Base-by-base conservation (phyloP, 2,113 vertebrate genomes). In the Zosterops borbonicus region DNA sequence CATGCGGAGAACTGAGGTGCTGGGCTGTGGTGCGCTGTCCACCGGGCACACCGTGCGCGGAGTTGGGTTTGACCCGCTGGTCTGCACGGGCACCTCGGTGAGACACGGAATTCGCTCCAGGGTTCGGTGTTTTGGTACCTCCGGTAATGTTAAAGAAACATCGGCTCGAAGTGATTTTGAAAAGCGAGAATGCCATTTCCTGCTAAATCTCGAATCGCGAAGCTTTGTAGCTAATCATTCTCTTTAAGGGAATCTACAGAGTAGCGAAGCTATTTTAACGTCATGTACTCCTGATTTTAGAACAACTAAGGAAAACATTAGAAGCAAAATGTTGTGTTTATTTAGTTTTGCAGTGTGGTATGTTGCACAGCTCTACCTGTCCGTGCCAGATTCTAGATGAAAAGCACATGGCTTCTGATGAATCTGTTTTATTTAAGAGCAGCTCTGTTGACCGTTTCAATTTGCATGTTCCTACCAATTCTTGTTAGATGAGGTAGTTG, bases 41-140 rank as follows among this genome's bases (percentile, higher is more conserved):
- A 35, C 35, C 8, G 35, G 35, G 55, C 75, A 0, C 39, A 0
- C 21, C 0, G 62, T 0, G 44, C 37, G 14, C 13, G 0, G 20
- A 53, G 87, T 21, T 14, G 0, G 1, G 37, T 20, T 8, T 3
- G 76, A 37, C 12, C 55, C 42, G 27, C 39, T 1, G 46, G 12
- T 9, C 11, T 4, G 2, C 33, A 1, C 62, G 2, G 84, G 21
- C 20, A 4, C 9, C 60, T 0, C 49, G 31, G 46, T 2, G 55
- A 19, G 53, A 22, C 31, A 0, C 42, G 1, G 47, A 5, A 0
- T 1, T 14, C 6, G 0, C 8, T 14, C 24, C 15, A 0, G n/a
- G 24, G 29, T 2, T 3, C 2, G 67, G 50, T 15, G 58, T 4
- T 52, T 9, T 1, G 76, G 23, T 29, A 1, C 16, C 35, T 3